Conservation (phyloP, 2,113 vertebrate genomes). For the Melospiza georgiana region DNA sequence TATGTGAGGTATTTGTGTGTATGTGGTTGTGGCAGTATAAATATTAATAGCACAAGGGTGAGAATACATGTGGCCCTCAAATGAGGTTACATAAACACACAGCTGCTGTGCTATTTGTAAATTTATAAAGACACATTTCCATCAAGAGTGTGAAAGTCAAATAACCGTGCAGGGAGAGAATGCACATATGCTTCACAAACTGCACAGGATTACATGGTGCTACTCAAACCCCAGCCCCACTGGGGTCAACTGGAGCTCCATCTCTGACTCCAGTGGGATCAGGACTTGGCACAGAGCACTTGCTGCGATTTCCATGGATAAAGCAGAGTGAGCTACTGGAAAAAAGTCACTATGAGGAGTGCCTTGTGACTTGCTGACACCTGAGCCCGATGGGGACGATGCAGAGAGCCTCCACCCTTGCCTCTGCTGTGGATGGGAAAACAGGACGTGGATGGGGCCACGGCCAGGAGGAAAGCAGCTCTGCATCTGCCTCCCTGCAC, state of each 20-base stretch:
- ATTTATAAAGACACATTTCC: conserved; percentile 63
- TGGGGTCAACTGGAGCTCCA: not conserved
- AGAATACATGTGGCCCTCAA: conserved; percentile 59
- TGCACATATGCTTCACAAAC: conserved; percentile 37
- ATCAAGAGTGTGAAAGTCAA: conserved; percentile 65
- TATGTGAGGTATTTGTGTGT: conserved; percentile 8
- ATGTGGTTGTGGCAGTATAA: conserved; percentile 49
- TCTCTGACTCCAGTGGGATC: not conserved
- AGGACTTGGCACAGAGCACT: not conserved
- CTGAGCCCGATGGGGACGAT: not conserved
- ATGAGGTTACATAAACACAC: conserved; percentile 72
- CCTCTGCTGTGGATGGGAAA: not conserved
- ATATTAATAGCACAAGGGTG: conserved; percentile 68
- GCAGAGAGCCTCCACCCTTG: not conserved
- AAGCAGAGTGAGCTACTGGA: not conserved
- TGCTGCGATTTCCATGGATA: conserved; percentile 5
- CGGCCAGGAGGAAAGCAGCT: not conserved
- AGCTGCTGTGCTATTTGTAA: conserved; percentile 69
- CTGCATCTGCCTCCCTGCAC: not conserved
- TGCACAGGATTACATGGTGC: not conserved
- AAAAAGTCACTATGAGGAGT: not conserved
- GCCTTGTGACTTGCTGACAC: not conserved
- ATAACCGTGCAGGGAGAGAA: conserved; percentile 23
- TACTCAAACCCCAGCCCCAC: not conserved
- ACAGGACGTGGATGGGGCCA: accelerated